These are phyloP conservation scores for Capreolus pygargus DNA, from an alignment of 2,113 vertebrate genomes.

Conservation along the genomic window DNA sequence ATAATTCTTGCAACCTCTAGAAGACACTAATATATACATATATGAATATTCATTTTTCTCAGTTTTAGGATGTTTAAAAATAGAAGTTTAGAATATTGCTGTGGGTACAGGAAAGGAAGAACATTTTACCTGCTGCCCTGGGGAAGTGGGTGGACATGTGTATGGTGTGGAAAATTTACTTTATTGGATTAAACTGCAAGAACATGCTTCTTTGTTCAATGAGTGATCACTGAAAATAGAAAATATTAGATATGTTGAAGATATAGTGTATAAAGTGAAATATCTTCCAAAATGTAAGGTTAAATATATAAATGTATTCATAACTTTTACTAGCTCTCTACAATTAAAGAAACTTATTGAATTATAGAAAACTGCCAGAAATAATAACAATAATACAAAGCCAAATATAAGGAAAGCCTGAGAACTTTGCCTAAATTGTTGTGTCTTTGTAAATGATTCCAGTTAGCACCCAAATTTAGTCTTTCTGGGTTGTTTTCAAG, in stretches of 20 bases:
- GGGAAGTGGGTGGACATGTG: neutral
- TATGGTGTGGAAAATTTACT: neutral
- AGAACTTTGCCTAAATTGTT: neutral
- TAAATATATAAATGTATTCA: neutral
- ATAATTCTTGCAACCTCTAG: constrained; percentile 26
- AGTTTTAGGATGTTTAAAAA: neutral
- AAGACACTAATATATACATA: neutral
- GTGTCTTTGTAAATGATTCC: neutral
- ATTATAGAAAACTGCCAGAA: neutral
- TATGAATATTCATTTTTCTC: constrained; percentile 24
- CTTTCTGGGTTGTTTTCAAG: neutral
- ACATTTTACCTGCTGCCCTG: constrained; percentile 1
- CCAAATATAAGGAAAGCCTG: neutral
- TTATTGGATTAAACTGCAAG: neutral
- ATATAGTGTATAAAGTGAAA: neutral
- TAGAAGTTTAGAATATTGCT: neutral
- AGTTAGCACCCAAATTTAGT: neutral
- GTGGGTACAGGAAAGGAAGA: neutral
- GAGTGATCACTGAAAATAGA: neutral
- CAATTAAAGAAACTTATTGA: neutral
- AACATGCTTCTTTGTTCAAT: neutral
- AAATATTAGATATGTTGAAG: neutral
- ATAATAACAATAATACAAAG: neutral
- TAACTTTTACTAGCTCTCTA: neutral
- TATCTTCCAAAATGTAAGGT: neutral